phyloP scores from a whole-genome alignment of 2,797 vertebrate species.

The Podarcis lilfordi region DNA sequence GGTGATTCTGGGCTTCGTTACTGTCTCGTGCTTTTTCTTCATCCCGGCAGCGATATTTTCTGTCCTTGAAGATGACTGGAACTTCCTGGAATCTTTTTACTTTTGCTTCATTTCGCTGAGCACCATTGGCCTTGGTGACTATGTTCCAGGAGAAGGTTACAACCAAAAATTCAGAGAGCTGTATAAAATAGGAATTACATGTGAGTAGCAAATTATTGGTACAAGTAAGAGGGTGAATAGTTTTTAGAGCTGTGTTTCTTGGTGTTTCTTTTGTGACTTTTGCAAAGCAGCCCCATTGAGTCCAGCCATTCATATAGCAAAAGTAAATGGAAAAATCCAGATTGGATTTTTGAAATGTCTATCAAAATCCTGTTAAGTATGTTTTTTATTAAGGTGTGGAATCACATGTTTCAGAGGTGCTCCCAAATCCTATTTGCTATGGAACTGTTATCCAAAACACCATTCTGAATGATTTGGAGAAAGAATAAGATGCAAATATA shows the following conservation, averaged over 20 bases:
- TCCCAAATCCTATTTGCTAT: not conserved
- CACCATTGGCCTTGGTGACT: conserved; percentile 97
- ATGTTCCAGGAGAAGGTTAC: conserved; percentile 92
- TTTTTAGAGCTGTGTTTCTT: not conserved
- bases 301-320: not conserved
- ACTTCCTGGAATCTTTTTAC: conserved; percentile 98
- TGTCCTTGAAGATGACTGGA: conserved; percentile 92
- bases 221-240: conserved; percentile 3
- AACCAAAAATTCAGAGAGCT: conserved; percentile 94
- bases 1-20: conserved; percentile 82
- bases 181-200: conserved; percentile 96
- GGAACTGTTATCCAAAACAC: too few relatives aligned
- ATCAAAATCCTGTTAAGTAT: not conserved
- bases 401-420: not conserved
- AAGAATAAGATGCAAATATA: not conserved
- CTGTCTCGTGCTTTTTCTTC: conserved; percentile 91
- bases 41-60: conserved; percentile 95
- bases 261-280: not conserved
- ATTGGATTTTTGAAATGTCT: not conserved
- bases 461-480: not conserved
- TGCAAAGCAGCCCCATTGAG: not conserved
- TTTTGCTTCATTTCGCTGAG: conserved; percentile 98
- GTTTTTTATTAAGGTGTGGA: not conserved
- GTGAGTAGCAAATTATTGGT: conserved; percentile 79
- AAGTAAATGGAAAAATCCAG: not conserved